Evolutionary conservation across 2,888 invertebrate genomes (phyloP), one percentile per base, ranked within the genome.

Genomic region (Oscheius sp.): DNA sequence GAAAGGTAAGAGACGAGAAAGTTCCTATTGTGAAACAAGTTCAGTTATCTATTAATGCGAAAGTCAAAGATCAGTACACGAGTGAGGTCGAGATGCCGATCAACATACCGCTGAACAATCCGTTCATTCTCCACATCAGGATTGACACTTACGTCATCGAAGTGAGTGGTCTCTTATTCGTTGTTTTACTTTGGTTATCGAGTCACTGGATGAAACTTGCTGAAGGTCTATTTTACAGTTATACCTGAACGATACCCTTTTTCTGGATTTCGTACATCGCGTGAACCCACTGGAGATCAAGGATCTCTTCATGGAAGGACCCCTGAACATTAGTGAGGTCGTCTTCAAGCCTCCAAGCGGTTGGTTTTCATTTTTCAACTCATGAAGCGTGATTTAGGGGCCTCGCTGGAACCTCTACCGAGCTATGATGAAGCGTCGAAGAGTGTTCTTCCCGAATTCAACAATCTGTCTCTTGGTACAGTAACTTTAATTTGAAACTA

Each of bases 241-340:
- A 42, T 74, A 70, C 42, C n/a, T 62, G 13, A 62, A 74, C 42
- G 60, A 70, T 51, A 35, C 11, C 4, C 70, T 70, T 37, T 13
- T 70, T 13, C 13, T 70, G 47, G 74, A 74, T 33, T 74, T 60
- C 55, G 70, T 74, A 5, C 74, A 74, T 51, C 58, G 74, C n/a
- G 74, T 74, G 2, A 55, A 70, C 35, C 74, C 74, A 13, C 32
- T 62, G 7, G 74, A 74, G 32, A 63, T 74, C n/a, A 70, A 70
- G 42, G 48, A 70, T 53, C 62, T 74, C 55, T 35, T n/a, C 53
- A 70, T 74, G 5, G 74, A 74, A 37, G 74, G 74, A 5, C 74
- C 74, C 47, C 32, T 74, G 13, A 70, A 60, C 48, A 29, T 74
- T 1, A 33, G 32, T 2, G 70, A 74, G 51, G 74, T 74, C 9